Conservation (phyloP, 2,797 vertebrate species). For the Notolepis coatsorum region DNA sequence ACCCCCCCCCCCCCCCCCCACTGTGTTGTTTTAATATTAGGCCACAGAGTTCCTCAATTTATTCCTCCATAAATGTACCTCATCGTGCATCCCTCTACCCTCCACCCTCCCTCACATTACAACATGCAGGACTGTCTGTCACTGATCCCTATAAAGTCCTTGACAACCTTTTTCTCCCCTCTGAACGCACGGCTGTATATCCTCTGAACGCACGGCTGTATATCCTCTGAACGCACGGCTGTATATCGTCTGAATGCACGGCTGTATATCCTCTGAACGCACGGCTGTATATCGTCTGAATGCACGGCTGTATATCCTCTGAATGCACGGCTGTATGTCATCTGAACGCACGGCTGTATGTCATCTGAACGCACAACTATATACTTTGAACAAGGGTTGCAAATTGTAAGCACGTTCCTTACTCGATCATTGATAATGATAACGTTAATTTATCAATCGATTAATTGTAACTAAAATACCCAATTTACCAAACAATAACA, state of each 20-base stretch:
- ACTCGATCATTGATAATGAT: no score
- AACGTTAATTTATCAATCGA: no score
- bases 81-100: background rate
- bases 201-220: constrained; percentile 19
- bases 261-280: constrained; percentile 24
- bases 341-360: no score
- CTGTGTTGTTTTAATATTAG: constrained; percentile 53
- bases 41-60: constrained; percentile 44
- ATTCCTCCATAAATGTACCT: constrained; percentile 32
- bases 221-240: constrained; percentile 21
- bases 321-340: no score
- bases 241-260: constrained; percentile 22
- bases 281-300: no score
- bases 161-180: constrained; percentile 34
- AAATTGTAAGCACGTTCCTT: no score
- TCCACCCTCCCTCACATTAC: constrained; percentile 15
- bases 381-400: no score
- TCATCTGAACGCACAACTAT: no score
- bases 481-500: no score
- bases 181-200: constrained; percentile 23
- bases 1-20: constrained; percentile 18
- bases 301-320: no score
- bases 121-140: constrained; percentile 21
- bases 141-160: constrained; percentile 48
- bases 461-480: no score